A percentile compares a stretch with the other conserved stretches of the same genome.
phyloP scores from a whole-genome alignment of 2,113 vertebrate species.

The Ailuropoda melanoleuca region DNA sequence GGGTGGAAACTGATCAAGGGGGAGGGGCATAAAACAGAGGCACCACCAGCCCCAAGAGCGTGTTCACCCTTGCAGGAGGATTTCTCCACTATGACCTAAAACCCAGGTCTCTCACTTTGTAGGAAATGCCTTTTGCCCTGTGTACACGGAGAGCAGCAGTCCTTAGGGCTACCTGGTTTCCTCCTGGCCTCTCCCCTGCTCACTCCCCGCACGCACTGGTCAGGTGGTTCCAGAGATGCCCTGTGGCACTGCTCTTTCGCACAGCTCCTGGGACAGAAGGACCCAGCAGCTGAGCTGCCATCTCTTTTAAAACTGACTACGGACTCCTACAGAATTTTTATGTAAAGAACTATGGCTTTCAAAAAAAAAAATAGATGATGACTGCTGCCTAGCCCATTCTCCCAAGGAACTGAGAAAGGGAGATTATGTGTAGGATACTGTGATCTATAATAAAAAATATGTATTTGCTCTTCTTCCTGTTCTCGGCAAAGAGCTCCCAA shows the following conservation, averaged over 20 bases:
- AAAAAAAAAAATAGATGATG: not conserved
- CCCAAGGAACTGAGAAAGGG: not conserved
- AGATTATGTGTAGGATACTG: not conserved
- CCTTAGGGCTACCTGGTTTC: not conserved
- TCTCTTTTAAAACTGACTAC: not conserved
- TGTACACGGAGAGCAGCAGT: no score
- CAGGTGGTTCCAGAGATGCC: not conserved
- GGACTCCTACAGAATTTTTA: not conserved
- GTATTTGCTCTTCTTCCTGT: not conserved
- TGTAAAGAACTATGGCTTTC: not conserved
- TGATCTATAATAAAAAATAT: not conserved
- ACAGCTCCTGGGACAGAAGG: not conserved
- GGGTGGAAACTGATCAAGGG: not conserved
- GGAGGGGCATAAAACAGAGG: rapidly evolving
- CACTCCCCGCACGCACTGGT: no score
- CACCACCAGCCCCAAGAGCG: no score
- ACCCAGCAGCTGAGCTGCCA: no score
- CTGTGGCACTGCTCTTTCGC: not conserved
- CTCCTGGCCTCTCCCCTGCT: not conserved
- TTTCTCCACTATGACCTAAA: not conserved
- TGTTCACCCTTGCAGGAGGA: not conserved
- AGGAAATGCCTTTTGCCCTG: no score
- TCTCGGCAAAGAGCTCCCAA: not conserved
- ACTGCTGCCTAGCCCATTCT: not conserved
- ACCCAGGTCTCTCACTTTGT: not conserved